phyloP scores from a whole-genome alignment of 30 jellyfish, hydroid and myxozoan species.

The Haliclystus octoradiatus region DNA sequence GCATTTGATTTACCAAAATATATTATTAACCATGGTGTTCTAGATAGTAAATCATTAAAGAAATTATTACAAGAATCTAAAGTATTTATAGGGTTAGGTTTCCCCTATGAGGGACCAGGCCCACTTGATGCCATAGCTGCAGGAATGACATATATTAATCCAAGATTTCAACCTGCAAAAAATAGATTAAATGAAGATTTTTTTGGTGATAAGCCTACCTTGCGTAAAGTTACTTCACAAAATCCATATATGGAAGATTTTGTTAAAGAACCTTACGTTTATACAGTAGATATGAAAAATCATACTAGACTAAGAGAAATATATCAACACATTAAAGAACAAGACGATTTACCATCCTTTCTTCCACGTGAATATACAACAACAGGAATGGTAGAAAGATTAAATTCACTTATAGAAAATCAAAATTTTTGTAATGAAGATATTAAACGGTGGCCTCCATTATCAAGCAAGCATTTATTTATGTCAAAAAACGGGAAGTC shows the following conservation, averaged over 20 bases:
- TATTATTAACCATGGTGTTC: not conserved
- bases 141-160: conserved; percentile 74
- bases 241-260: conserved; percentile 81
- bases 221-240: conserved; percentile 50
- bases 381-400: not conserved
- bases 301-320: not conserved
- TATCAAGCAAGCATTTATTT: not conserved
- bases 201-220: not conserved
- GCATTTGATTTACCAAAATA: not conserved
- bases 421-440: not conserved
- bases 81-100: conserved; percentile 84
- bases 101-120: conserved; percentile 99
- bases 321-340: not conserved
- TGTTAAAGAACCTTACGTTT: conserved; percentile 82
- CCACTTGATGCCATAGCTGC: conserved; percentile 83
- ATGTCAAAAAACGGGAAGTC: not conserved
- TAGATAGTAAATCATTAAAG: not conserved
- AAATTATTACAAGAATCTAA: not conserved
- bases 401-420: not conserved
- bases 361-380: not conserved
- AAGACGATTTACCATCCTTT: not conserved
- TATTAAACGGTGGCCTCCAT: not conserved
- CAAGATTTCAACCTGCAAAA: conserved; percentile 4
- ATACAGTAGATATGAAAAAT: conserved; percentile 62
- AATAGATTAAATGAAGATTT: not conserved